Conservation (phyloP, 2,797 vertebrate species). For the Todus mexicanus region DNA sequence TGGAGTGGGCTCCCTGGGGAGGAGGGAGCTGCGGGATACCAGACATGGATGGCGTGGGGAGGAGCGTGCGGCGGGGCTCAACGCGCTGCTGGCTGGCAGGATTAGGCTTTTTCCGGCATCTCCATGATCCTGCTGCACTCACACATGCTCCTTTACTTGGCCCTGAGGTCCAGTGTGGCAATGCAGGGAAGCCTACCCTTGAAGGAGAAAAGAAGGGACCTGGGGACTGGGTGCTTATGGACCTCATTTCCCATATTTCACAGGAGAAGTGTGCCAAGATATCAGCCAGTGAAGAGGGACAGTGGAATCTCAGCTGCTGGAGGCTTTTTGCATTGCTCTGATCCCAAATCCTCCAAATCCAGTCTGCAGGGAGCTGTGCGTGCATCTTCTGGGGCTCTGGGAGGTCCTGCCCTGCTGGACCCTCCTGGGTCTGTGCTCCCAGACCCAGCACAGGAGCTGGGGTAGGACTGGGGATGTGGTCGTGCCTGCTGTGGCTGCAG, state of each 20-base stretch:
- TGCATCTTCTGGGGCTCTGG: background rate
- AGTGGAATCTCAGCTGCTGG: background rate
- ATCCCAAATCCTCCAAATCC: too few relatives aligned
- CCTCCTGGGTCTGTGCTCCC: background rate
- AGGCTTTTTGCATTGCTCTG: background rate
- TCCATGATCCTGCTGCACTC: background rate
- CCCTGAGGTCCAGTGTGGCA: background rate
- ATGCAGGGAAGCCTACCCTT: rapidly evolving
- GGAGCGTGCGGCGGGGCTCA: rapidly evolving
- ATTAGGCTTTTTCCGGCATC: background rate
- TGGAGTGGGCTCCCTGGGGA: background rate
- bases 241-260: rapidly evolving
- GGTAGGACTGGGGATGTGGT: background rate
- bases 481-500: background rate
- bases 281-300: background rate
- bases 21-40: background rate
- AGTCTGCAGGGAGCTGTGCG: background rate
- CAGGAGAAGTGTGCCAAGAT: background rate
- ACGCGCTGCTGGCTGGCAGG: rapidly evolving
- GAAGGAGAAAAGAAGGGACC: background rate
- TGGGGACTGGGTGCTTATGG: rapidly evolving
- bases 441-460: rapidly evolving
- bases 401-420: background rate
- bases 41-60: rapidly evolving
- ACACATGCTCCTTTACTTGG: rapidly evolving